A percentile compares a stretch with the other conserved stretches of the same genome.
Evolutionary conservation across 2,113 vertebrate species (phyloP).

Genomic region (Ptilorrhoa leucosticta): DNA sequence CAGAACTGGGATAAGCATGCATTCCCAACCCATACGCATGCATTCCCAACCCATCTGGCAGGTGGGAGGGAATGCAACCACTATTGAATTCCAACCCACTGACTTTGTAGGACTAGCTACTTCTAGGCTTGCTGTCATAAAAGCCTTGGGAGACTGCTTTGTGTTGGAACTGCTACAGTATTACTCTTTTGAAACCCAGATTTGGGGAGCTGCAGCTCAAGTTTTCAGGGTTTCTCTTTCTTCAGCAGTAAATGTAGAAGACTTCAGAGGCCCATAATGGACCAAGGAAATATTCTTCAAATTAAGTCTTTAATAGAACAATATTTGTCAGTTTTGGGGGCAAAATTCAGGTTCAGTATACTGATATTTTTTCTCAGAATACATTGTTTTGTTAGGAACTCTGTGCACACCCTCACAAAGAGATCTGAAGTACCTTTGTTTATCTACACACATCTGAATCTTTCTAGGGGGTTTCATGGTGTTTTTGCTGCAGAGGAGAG

Average conservation of each 20-base stretch:
- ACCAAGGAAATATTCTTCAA: neutral
- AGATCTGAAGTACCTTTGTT: neutral
- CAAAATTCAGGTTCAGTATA: neutral
- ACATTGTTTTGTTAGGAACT: neutral
- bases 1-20: neutral
- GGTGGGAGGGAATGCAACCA: neutral
- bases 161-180: neutral
- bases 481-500: neutral
- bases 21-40: neutral
- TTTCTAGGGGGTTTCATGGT: neutral
- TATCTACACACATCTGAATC: neutral
- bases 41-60: neutral
- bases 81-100: neutral
- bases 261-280: neutral
- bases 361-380: neutral
- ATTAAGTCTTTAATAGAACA: neutral
- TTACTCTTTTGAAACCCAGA: neutral
- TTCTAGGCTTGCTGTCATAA: neutral
- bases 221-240: neutral
- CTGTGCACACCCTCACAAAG: neutral
- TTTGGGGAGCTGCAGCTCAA: neutral
- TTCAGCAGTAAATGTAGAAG: neutral
- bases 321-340: neutral
- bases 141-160: neutral
- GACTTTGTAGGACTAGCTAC: neutral